Evolutionary conservation across 2,113 vertebrate genomes (phyloP).

Genomic region (Sinocyclocheilus maitianheensis): DNA sequence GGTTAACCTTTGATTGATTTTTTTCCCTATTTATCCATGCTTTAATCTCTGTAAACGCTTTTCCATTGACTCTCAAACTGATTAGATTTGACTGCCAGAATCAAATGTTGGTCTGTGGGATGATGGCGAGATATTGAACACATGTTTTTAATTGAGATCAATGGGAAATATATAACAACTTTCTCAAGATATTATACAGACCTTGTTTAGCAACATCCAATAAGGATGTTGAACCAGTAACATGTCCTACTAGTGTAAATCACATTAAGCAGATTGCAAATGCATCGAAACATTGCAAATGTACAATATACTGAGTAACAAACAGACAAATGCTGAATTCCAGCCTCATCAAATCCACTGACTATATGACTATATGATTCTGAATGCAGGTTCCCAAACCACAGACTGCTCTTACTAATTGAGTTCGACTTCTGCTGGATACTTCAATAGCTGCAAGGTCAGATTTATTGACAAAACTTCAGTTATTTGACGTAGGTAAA

Average conservation of each 20-base stretch:
- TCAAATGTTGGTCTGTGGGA: background rate
- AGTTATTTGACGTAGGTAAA: slow-evolving; percentile 9
- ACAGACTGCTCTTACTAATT: slow-evolving; percentile 14
- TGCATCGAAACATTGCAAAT: background rate
- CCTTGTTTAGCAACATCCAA: background rate
- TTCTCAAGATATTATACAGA: background rate
- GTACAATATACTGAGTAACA: background rate
- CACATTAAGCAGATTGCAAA: background rate
- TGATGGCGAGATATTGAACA: background rate
- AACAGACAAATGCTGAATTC: background rate
- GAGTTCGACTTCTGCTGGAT: slow-evolving; percentile 11
- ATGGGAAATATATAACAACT: background rate
- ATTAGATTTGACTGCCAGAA: slow-evolving; percentile 10
- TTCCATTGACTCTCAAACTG: slow-evolving; percentile 20
- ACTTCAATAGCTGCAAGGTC: slow-evolving; percentile 18
- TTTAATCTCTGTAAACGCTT: slow-evolving; percentile 7
- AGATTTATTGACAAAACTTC: slow-evolving; percentile 24
- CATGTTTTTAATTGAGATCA: background rate
- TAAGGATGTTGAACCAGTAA: background rate
- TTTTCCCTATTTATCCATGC: background rate
- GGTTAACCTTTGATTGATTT: slow-evolving; percentile 26
- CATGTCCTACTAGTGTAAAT: background rate
- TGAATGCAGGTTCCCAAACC: background rate
- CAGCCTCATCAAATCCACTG: background rate
- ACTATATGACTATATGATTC: background rate